Base-by-base conservation (phyloP, 2,797 vertebrate genomes). In the Diplodus puntazzo region DNA sequence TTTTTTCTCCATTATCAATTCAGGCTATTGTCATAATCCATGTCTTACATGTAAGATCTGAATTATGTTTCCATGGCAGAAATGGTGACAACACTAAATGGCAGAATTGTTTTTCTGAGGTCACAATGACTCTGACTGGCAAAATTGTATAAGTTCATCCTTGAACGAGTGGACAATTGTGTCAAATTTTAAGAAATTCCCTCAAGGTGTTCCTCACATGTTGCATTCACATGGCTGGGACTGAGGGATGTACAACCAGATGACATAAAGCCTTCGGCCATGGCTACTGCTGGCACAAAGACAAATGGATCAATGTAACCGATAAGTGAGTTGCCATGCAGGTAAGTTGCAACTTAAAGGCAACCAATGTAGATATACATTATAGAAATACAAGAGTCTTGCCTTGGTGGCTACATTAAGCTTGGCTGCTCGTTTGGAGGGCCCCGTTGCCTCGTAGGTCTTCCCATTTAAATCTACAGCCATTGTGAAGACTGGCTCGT, bases 401-500 rank as follows among this genome's bases (percentile, higher is more conserved):
- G 95, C 97, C 95, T 98, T 99, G 49, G 96, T 96, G 0, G 98
- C 98, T 72, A 99, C 97, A 2, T 98, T 97, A 1, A 99, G 93
- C 69, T 99, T 99, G 11, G 98, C 97, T 0, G 96, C 96, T 86
- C 98, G 97, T 85, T 99, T 99, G 45, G 98, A 99, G 0, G 97
- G 96, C 1, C 98, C 98, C 0, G 96, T 97, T 0, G 97, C 97
- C 90, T 99, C 97, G 0, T 97, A 98, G 0, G 95, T 96, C 55
- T 95, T 96, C 21, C 96, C 97, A 0, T 98, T 97, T 0, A 99
- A 94, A 66, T 99, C 98, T 64, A 99, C 97, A 0, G 97, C 94
- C 98, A 99, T 99, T 0, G 97, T 97, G 80, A 99, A 99, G 69
- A 99, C 96, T 0, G 98, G 98, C 17, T 97, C 97, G 0, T 99